Conservation (phyloP, 2,888 invertebrate genomes). For the Zeuzera pyrina region DNA sequence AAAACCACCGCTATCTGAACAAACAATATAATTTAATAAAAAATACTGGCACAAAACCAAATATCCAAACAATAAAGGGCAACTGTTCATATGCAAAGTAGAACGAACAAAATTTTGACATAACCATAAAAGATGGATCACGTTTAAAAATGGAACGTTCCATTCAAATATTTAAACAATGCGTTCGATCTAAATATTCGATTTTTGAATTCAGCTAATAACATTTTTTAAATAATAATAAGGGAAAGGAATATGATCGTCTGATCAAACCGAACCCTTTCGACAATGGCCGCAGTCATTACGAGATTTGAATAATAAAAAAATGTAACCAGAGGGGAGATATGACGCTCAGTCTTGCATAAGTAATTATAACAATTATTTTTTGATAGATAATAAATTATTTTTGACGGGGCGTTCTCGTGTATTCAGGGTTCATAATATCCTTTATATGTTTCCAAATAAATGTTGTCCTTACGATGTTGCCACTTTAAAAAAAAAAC, state of each 20-base stretch:
- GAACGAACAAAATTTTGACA: slow-evolving; percentile 47
- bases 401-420: slow-evolving; percentile 29
- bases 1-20: slow-evolving; percentile 12
- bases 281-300: slow-evolving; percentile 53
- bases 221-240: slow-evolving; percentile 14
- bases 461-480: no score
- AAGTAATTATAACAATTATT: slow-evolving; percentile 68
- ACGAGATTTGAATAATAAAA: slow-evolving; percentile 62
- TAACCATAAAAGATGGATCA: slow-evolving; percentile 62
- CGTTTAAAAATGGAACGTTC: slow-evolving; percentile 38
- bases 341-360: slow-evolving; percentile 44
- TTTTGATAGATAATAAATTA: slow-evolving; percentile 68
- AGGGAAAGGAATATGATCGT: slow-evolving; percentile 20
- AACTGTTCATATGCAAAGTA: slow-evolving; percentile 63
- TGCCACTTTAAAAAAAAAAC: no score
- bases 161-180: slow-evolving; percentile 42
- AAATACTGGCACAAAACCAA: slow-evolving; percentile 27
- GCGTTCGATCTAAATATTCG: slow-evolving; percentile 33
- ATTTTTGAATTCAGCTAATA: slow-evolving; percentile 27
- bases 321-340: slow-evolving; percentile 43
- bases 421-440: no score
- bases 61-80: slow-evolving; percentile 28
- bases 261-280: slow-evolving; percentile 29
- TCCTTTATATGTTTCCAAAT: no score
- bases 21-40: slow-evolving; percentile 17